Evolutionary conservation across 1,140 invertebrate species (phyloP).

Genomic region (Sinonovacula constricta): DNA sequence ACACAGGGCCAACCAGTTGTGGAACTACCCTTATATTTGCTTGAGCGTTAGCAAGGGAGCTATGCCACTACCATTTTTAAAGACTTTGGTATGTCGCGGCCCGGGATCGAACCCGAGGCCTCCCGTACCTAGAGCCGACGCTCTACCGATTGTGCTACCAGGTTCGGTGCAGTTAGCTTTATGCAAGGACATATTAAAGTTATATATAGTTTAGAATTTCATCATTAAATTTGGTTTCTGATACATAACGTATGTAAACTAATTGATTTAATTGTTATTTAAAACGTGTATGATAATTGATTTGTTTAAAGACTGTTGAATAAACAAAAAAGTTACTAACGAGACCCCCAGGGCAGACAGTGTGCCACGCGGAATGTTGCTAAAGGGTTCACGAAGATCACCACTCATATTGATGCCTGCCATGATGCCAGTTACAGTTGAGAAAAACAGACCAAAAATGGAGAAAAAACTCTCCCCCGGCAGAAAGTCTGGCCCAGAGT

Average conservation of each 20-base stretch:
- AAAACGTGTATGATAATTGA: no score
- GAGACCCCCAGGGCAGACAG: constrained; percentile 91
- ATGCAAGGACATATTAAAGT: no score
- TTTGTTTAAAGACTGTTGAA: not conserved
- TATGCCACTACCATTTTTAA: no score
- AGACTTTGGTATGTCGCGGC: no score
- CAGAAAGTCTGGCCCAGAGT: constrained; percentile 89
- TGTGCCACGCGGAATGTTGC: constrained; percentile 96
- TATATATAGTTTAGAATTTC: not conserved
- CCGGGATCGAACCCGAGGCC: no score
- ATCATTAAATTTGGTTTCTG: no score
- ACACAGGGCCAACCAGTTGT: no score
- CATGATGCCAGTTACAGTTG: constrained; percentile 83
- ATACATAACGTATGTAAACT: not conserved
- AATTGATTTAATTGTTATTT: no score
- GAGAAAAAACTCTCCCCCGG: constrained; percentile 79
- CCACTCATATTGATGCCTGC: constrained; percentile 99
- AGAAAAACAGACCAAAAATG: constrained; percentile 90
- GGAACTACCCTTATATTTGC: no score
- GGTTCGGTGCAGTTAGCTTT: no score
- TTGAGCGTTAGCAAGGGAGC: no score
- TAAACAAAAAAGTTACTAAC: constrained; percentile 57
- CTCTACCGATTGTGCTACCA: no score
- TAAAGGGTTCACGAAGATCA: constrained; percentile 92
- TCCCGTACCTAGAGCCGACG: not conserved